Base-by-base conservation (phyloP, 2,797 vertebrate species). In the Remorina albescens region DNA sequence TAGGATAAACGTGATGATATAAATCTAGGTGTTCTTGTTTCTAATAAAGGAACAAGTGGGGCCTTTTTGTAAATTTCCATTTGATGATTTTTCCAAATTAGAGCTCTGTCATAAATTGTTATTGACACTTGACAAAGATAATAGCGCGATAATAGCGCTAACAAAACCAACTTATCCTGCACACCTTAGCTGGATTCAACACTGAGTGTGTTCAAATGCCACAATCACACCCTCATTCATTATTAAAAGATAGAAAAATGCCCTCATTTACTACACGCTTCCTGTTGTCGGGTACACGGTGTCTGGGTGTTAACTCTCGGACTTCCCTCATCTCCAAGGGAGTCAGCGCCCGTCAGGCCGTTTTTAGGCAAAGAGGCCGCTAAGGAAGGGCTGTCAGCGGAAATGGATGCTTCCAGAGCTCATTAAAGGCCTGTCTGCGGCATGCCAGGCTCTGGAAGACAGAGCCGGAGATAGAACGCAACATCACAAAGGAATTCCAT, bases 401-500 rank as follows among this genome's bases (percentile, higher is more conserved):
- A 89, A 89, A 87, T 65, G 88, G 86, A 87, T 89, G 89, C 84
- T 90, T 91, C 91, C 87, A 80, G 88, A 88, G 86, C 90, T 92
- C 92, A 93, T 93, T 93, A 93, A 90, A 90, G 81, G 74, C 69
- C 85, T 91, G 90, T 92, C 90, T 88, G 88, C 74, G 2, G 83
- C 81, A 72, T 80, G 84, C 89, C 86, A 88, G 82, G 85, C 88
- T 90, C 81, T 54, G 76, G 77, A 89, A 92, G 90, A 87, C 84
- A 61, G 88, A 89, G 89, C 78, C 71, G 56, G 86, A 87, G 89
- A 93, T 84, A 82, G 90, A 88, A 89, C 78, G 87, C 82, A 84
- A 76, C 90, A 88, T 91, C 88, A 92, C 88, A 88, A 91, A 93
- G 89, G 88, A 91, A 89, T 91, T 90, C 86, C 90, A 93, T 93